A percentile compares a stretch with the other conserved stretches of the same genome.
Conservation (phyloP, 2,888 invertebrate species). For the Trilocha varians region DNA sequence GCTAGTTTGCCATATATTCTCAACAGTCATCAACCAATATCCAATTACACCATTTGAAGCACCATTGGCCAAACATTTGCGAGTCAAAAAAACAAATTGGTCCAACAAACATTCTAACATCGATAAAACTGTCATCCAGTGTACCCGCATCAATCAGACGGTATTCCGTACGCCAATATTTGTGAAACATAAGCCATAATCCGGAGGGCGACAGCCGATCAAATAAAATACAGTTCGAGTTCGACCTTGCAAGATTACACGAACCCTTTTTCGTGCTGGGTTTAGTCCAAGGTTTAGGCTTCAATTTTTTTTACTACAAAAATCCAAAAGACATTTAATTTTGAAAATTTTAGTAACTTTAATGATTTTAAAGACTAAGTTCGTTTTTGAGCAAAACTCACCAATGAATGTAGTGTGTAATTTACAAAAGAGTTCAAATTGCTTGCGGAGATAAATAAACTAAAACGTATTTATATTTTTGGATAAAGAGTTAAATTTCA, state of each 20-base stretch:
- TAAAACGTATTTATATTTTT: too few species aligned
- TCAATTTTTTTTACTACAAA: not conserved
- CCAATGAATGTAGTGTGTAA: too few species aligned
- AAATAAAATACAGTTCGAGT: constrained; percentile 55
- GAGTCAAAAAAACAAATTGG: not conserved
- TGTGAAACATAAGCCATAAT: constrained; percentile 53
- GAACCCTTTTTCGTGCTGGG: constrained; percentile 34
- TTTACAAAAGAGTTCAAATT: too few species aligned
- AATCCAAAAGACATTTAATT: too few species aligned
- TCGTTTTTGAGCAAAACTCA: too few species aligned
- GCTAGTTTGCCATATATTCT: too few species aligned
- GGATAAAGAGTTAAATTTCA: too few species aligned
- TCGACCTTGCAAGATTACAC: constrained; percentile 47
- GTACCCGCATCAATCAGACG: constrained; percentile 7
- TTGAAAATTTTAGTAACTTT: too few species aligned
- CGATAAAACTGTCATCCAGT: constrained; percentile 3
- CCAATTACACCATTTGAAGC: not conserved
- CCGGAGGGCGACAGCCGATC: constrained; percentile 46
- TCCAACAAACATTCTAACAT: not conserved
- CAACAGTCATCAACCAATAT: not conserved
- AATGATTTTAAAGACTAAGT: too few species aligned
- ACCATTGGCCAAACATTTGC: not conserved
- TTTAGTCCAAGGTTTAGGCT: constrained; percentile 17
- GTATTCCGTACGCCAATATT: constrained; percentile 29
- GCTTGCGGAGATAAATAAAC: too few species aligned